Evolutionary conservation across 2,797 vertebrate genomes (phyloP).

Genomic region (Meriones psammophilus): DNA sequence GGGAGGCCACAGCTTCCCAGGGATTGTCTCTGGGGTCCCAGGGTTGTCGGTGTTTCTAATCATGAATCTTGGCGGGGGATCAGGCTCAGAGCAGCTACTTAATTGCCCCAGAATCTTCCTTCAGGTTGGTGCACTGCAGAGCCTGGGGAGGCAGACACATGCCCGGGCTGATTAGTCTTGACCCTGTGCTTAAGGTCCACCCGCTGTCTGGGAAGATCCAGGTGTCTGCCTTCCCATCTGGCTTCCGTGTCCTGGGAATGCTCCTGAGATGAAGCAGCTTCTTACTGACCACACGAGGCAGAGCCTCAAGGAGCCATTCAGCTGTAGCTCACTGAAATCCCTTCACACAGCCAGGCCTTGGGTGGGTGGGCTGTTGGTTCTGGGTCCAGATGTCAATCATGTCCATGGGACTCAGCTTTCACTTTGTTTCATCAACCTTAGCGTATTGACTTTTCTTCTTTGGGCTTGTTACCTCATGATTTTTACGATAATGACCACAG

Average conservation of each 20-base stretch:
- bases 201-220: not conserved
- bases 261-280: not conserved
- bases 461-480: not conserved
- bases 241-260: not conserved
- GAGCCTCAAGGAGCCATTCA: accelerated
- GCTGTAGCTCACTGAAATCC: not conserved
- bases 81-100: not conserved
- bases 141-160: not conserved
- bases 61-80: not conserved
- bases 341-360: not conserved
- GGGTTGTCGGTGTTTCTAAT: not conserved
- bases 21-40: not conserved
- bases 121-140: not conserved
- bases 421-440: not conserved
- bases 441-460: not conserved
- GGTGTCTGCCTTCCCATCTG: not conserved
- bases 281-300: not conserved
- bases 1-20: not conserved
- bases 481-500: not conserved
- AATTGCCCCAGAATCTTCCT: not conserved
- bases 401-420: not conserved
- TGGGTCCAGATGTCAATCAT: not conserved
- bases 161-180: not conserved
- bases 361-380: not conserved
- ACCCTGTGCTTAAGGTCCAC: not conserved